Conservation (phyloP, 2,797 vertebrate species). For the Pseudochaenichthys georgianus region DNA sequence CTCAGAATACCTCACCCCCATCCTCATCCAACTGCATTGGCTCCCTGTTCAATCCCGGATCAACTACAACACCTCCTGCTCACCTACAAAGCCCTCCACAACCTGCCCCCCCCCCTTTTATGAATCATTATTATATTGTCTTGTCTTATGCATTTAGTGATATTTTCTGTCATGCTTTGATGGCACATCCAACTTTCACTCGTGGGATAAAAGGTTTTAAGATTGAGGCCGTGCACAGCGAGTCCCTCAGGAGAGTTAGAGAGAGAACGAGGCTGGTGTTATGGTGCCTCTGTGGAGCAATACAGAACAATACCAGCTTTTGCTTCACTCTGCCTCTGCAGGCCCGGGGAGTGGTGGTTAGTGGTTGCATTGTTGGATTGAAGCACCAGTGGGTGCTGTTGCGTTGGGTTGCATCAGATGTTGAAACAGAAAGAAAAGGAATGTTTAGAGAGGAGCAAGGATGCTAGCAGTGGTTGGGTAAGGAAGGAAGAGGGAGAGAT, state of each 20-base stretch:
- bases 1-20: too few species aligned
- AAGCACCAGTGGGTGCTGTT: slow-evolving; percentile 78
- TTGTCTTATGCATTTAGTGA: background rate
- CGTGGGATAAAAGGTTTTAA: background rate
- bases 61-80: too few species aligned
- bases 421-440: slow-evolving; percentile 19
- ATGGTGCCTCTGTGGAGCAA: slow-evolving; percentile 7
- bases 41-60: too few species aligned
- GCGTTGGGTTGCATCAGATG: slow-evolving; percentile 59
- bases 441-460: slow-evolving; percentile 4
- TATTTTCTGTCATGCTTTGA: background rate
- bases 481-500: background rate
- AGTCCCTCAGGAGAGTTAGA: slow-evolving; percentile 12
- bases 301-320: background rate
- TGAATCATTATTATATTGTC: background rate
- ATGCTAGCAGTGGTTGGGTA: background rate
- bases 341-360: background rate
- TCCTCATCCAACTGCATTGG: too few species aligned
- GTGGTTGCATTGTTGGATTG: slow-evolving; percentile 57
- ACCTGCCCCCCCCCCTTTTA: too few species aligned
- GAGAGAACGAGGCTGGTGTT: background rate
- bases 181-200: background rate
- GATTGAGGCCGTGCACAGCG: background rate
- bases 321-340: background rate
- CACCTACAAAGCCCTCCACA: too few species aligned